phyloP scores from a whole-genome alignment of 2,113 vertebrate genomes.

The Zingel zingel region DNA sequence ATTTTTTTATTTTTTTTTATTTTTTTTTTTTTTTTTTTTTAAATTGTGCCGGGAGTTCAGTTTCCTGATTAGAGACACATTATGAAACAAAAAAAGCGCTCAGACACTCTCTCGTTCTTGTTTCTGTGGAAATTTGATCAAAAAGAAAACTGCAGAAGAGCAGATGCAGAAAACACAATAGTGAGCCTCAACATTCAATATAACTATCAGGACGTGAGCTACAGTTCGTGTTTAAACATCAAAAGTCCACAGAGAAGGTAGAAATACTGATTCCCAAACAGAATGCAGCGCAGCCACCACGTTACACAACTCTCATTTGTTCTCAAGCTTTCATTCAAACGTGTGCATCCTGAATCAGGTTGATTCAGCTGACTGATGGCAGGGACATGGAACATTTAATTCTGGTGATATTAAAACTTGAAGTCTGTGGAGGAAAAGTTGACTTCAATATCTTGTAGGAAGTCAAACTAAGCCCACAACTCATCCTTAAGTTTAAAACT shows the following conservation, averaged over 20 bases:
- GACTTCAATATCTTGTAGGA: neutral
- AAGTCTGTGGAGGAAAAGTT: neutral
- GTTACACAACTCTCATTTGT: neutral
- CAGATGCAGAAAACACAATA: constrained; percentile 2
- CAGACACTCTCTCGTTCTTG: neutral
- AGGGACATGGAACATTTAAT: neutral
- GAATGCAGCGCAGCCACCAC: neutral
- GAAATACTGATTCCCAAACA: neutral
- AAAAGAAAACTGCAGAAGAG: neutral
- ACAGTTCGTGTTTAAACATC: neutral
- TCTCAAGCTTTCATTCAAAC: neutral
- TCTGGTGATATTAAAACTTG: neutral
- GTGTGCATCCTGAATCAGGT: neutral
- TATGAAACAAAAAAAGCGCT: constrained; percentile 37
- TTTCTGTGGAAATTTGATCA: constrained; percentile 29
- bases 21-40: neutral
- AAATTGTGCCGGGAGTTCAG: constrained; percentile 62
- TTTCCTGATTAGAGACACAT: constrained; percentile 56
- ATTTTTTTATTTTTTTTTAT: constrained; percentile 2
- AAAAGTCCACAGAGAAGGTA: neutral
- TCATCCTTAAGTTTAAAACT: neutral
- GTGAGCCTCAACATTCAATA: neutral
- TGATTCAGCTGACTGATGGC: neutral
- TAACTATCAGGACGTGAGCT: neutral
- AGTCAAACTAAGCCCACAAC: neutral